phyloP scores from a whole-genome alignment of 1,140 invertebrate genomes.

The Psix sp. region DNA sequence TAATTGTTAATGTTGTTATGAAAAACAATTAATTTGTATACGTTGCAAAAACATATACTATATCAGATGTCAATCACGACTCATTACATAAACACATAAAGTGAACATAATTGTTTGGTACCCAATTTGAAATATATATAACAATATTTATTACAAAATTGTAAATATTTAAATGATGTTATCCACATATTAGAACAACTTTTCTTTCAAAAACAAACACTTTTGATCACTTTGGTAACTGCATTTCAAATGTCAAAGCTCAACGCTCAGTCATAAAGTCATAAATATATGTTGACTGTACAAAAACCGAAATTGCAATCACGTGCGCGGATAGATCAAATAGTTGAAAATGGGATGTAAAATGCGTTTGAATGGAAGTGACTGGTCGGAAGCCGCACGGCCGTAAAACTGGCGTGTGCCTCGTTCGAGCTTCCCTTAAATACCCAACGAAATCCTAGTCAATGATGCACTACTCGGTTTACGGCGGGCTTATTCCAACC shows the following conservation, averaged over 20 bases:
- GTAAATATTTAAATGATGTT: too few species aligned
- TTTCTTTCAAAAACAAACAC: too few species aligned
- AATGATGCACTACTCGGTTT: constrained; percentile 66
- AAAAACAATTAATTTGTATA: too few species aligned
- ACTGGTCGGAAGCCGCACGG: constrained; percentile 67
- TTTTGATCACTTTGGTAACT: constrained; percentile 10
- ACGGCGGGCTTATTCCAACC: constrained; percentile 62
- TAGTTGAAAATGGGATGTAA: constrained; percentile 28
- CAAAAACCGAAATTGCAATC: constrained; percentile 14
- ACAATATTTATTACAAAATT: too few species aligned
- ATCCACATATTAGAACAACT: too few species aligned
- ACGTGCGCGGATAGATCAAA: constrained; percentile 28
- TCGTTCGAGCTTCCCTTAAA: constrained; percentile 74
- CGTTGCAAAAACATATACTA: too few species aligned
- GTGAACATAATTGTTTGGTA: too few species aligned
- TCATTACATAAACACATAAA: too few species aligned
- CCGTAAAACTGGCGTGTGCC: constrained; percentile 72
- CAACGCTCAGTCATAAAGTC: neutral
- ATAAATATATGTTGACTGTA: too few species aligned
- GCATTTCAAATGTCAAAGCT: constrained; percentile 15
- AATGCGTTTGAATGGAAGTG: constrained; percentile 39
- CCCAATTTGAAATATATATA: too few species aligned
- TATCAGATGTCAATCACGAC: too few species aligned
- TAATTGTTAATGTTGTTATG: too few species aligned
- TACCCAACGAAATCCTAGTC: constrained; percentile 71